Conservation (phyloP, 2,113 vertebrate species). For the Oryzias woworae region DNA sequence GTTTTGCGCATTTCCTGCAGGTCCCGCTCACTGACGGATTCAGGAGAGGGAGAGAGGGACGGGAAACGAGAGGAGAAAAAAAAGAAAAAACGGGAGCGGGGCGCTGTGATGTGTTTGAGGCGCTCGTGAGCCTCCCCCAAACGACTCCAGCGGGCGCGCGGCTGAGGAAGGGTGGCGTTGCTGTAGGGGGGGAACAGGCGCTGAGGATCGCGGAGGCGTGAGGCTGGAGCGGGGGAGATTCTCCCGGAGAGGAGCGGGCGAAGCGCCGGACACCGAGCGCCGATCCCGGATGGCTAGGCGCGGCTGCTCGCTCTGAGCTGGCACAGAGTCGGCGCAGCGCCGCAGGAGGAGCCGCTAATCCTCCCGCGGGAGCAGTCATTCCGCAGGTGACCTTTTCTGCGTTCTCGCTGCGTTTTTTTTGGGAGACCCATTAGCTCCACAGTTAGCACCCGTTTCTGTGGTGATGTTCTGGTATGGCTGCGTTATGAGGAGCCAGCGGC, state of each 20-base stretch:
- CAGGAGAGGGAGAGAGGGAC: slow-evolving; percentile 40
- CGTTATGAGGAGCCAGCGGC: slow-evolving; percentile 46
- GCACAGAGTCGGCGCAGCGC: slow-evolving; percentile 32
- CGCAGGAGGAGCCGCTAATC: too few relatives aligned
- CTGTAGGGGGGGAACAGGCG: slow-evolving; percentile 7
- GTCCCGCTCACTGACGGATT: slow-evolving; percentile 60
- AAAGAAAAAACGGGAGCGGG: slow-evolving; percentile 15
- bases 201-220: slow-evolving; percentile 31
- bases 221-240: slow-evolving; percentile 51
- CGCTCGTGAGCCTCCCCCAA: slow-evolving; percentile 29
- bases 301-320: slow-evolving; percentile 71
- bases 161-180: slow-evolving; percentile 3
- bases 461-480: slow-evolving; percentile 39
- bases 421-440: slow-evolving; percentile 19
- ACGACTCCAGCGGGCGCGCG: slow-evolving; percentile 13
- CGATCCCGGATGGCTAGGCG: slow-evolving; percentile 77
- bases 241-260: slow-evolving; percentile 40
- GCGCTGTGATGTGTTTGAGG: slow-evolving; percentile 35
- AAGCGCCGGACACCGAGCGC: slow-evolving; percentile 54
- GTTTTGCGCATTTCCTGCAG: slow-evolving; percentile 99
- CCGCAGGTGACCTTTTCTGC: slow-evolving; percentile 49
- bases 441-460: slow-evolving; percentile 11
- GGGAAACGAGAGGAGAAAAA: slow-evolving; percentile 66
- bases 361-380: too few relatives aligned
- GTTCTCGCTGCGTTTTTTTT: slow-evolving; percentile 22